A percentile compares a stretch with the other conserved stretches of the same genome.
Evolutionary conservation across 2,797 vertebrate genomes (phyloP).

Genomic region (Bryconaethiops microstoma): DNA sequence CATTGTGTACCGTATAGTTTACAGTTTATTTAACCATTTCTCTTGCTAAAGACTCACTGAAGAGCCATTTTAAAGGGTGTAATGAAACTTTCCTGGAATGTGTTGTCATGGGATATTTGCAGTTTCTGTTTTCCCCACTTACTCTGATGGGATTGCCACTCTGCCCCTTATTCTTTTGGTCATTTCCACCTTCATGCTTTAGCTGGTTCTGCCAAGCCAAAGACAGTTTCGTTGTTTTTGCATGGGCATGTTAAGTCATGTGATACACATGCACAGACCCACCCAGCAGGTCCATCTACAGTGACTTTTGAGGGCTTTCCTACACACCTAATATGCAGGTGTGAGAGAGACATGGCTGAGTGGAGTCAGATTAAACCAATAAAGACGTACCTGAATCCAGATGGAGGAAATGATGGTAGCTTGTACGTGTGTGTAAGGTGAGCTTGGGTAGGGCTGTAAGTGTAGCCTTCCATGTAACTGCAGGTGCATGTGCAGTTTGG

Average conservation of each 20-base stretch:
- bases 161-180: not conserved
- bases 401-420: conserved; percentile 18
- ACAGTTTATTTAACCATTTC: too few relatives aligned
- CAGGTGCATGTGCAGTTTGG: conserved; percentile 17
- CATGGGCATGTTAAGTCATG: conserved; percentile 1
- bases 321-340: conserved; percentile 12
- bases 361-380: not conserved
- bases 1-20: too few relatives aligned
- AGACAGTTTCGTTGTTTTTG: conserved; percentile 1
- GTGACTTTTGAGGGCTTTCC: conserved; percentile 1
- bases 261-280: not conserved
- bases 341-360: not conserved
- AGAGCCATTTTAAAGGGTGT: too few relatives aligned
- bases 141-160: not conserved
- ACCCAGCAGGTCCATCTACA: not conserved
- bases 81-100: not conserved
- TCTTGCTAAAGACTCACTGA: too few relatives aligned
- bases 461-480: conserved; percentile 24
- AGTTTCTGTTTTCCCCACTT: not conserved
- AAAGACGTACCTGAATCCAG: conserved; percentile 22
- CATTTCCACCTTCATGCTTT: not conserved
- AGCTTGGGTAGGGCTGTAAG: not conserved
- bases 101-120: not conserved
- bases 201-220: not conserved
- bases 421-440: conserved; percentile 16